Conservation (phyloP, 2,797 vertebrate genomes). For the Anas capensis region DNA sequence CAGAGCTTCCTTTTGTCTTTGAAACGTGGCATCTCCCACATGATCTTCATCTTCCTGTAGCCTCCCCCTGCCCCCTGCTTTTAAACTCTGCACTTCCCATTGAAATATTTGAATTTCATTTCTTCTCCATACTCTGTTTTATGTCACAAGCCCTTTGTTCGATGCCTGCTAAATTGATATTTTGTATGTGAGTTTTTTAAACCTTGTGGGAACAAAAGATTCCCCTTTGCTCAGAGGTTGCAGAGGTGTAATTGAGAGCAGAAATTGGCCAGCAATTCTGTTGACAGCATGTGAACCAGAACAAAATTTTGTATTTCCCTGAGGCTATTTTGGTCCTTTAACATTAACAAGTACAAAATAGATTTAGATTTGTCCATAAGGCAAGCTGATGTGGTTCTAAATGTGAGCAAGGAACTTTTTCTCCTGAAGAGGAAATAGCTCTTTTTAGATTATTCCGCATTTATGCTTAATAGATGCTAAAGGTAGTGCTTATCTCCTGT, state of each 20-base stretch:
- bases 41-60: slow-evolving; percentile 29
- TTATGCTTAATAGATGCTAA: not conserved
- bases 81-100: slow-evolving; percentile 13
- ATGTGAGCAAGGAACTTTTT: not conserved
- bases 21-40: slow-evolving; percentile 15
- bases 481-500: not conserved
- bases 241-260: slow-evolving; percentile 73
- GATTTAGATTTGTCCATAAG: slow-evolving; percentile 13
- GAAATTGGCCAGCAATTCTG: slow-evolving; percentile 61
- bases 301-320: slow-evolving; percentile 58
- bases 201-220: slow-evolving; percentile 63
- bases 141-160: slow-evolving; percentile 56
- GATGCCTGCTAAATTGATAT: slow-evolving; percentile 49
- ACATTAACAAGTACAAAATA: slow-evolving; percentile 41
- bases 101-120: slow-evolving; percentile 56
- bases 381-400: not conserved
- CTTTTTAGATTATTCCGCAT: not conserved
- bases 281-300: slow-evolving; percentile 67
- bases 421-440: slow-evolving; percentile 2
- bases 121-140: slow-evolving; percentile 41
- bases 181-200: slow-evolving; percentile 58
- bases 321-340: slow-evolving; percentile 51
- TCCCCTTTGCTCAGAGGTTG: slow-evolving; percentile 52
- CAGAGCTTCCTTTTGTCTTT: slow-evolving; percentile 46
- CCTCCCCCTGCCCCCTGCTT: not conserved